phyloP scores from a whole-genome alignment of 1,140 invertebrate species.

The Brevipalpus yothersi region DNA sequence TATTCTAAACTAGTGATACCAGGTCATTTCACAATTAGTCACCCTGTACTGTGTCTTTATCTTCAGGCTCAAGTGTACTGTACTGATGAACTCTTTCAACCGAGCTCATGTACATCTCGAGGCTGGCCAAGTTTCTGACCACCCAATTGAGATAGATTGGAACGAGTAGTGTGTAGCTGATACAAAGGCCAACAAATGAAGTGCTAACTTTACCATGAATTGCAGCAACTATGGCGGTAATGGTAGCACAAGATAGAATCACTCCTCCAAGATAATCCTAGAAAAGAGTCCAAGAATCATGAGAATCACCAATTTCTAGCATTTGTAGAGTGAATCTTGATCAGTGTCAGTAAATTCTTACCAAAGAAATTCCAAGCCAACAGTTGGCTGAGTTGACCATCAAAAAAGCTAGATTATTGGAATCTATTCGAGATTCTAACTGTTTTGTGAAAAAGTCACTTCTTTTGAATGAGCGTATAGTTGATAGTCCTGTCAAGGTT shows the following conservation, averaged over 20 bases:
- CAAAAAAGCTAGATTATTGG: slow-evolving; percentile 44
- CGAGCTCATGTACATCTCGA: slow-evolving; percentile 47
- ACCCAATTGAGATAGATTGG: slow-evolving; percentile 33
- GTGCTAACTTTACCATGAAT: slow-evolving; percentile 14
- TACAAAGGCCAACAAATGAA: slow-evolving; percentile 31
- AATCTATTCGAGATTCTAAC: slow-evolving; percentile 25
- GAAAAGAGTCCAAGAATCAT: slow-evolving; percentile 2
- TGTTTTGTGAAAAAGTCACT: too few species aligned
- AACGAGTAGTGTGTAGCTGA: slow-evolving; percentile 50
- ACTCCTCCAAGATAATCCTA: slow-evolving; percentile 53
- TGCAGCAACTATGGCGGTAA: slow-evolving; percentile 26
- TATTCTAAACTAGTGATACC: too few species aligned
- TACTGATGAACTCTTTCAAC: slow-evolving; percentile 42
- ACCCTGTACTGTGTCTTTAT: not conserved
- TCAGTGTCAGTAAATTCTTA: slow-evolving; percentile 20
- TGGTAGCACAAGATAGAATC: slow-evolving; percentile 42
- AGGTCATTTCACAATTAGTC: too few species aligned
- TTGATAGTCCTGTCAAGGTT: slow-evolving; percentile 25
- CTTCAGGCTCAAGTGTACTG: slow-evolving; percentile 20
- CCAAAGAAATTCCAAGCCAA: slow-evolving; percentile 52
- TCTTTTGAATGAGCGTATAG: slow-evolving; percentile 28
- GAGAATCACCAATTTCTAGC: not conserved
- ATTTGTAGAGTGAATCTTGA: too few species aligned
- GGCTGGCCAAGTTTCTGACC: slow-evolving; percentile 48
- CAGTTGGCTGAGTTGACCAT: slow-evolving; percentile 49